Evolutionary conservation across 2,888 invertebrate species (phyloP).

Genomic region (Pachycephus smyrnensis): DNA sequence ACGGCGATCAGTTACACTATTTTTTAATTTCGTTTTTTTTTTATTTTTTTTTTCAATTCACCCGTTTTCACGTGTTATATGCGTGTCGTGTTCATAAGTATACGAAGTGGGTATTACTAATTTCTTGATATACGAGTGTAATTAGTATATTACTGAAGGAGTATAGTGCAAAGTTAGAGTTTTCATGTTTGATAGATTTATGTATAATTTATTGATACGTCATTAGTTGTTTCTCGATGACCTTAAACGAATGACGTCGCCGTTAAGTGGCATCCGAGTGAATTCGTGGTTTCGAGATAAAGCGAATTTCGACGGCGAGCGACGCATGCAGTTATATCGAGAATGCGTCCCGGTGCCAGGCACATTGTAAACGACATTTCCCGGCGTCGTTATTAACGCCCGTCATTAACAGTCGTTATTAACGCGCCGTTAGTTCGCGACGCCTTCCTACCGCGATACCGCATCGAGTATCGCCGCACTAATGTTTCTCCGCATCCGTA

Average conservation of each 20-base stretch:
- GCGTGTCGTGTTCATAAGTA: background rate
- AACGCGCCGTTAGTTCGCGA: slow-evolving; percentile 53
- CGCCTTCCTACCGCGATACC: background rate
- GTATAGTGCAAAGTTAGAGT: background rate
- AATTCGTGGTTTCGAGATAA: background rate
- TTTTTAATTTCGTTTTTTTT: background rate
- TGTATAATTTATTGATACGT: background rate
- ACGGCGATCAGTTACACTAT: background rate
- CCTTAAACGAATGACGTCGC: background rate
- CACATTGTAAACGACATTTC: slow-evolving; percentile 52
- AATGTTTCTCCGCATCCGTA: background rate
- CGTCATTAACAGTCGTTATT: slow-evolving; percentile 59
- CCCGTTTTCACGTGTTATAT: background rate
- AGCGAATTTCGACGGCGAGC: slow-evolving; percentile 8
- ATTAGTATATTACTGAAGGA: too few species aligned
- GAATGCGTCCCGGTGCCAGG: slow-evolving; percentile 55
- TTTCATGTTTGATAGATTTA: background rate
- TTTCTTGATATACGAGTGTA: background rate
- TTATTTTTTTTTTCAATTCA: background rate
- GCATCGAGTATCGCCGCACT: background rate
- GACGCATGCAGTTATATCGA: slow-evolving; percentile 29
- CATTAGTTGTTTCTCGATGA: background rate
- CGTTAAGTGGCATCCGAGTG: background rate
- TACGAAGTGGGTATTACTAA: background rate
- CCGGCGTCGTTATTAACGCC: slow-evolving; percentile 46